Evolutionary conservation across 2,113 vertebrate species (phyloP).

Genomic region (Cebus imitator): DNA sequence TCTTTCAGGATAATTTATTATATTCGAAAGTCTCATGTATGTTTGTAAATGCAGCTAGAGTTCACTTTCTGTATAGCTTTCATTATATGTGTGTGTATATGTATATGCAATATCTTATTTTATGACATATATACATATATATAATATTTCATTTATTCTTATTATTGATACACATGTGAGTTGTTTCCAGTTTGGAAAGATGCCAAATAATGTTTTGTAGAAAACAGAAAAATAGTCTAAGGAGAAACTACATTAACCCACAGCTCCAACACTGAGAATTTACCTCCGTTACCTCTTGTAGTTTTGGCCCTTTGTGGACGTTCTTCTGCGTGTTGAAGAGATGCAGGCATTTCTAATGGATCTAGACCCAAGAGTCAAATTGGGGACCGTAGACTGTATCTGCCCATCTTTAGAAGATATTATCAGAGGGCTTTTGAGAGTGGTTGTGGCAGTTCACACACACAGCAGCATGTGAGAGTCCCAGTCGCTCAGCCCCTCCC

Average conservation of each 20-base stretch:
- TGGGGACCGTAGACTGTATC: not conserved
- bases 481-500: not conserved
- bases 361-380: not conserved
- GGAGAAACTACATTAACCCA: too few species aligned
- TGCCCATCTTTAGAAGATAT: not conserved
- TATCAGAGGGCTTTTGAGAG: not conserved
- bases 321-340: not conserved
- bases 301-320: too few species aligned
- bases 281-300: too few species aligned
- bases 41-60: not conserved
- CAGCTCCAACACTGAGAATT: too few species aligned
- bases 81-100: not conserved
- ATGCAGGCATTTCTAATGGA: not conserved
- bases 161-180: not conserved
- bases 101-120: not conserved
- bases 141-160: not conserved
- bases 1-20: not conserved
- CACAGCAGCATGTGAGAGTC: not conserved
- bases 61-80: not conserved
- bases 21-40: not conserved
- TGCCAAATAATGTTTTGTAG: not conserved
- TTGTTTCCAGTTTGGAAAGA: not conserved
- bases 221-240: too few species aligned
- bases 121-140: not conserved
- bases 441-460: not conserved